Evolutionary conservation across 2,113 vertebrate species (phyloP), one percentile per base, ranked within the genome.

Genomic region (Vulpes lagopus): DNA sequence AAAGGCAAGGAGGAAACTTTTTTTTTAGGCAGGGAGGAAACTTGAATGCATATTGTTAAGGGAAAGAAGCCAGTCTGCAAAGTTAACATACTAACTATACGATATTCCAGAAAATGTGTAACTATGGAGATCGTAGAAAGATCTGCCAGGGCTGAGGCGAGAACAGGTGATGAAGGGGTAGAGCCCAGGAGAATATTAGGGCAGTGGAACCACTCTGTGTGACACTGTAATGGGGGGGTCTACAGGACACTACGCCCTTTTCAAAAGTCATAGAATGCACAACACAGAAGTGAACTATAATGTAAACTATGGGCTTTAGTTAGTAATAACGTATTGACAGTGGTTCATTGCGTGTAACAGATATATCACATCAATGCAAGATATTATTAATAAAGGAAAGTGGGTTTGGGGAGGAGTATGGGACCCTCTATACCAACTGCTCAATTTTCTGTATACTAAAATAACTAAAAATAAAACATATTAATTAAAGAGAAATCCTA

Each of bases 401-500:
- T 59, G 65, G 53, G 27, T 6, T 30, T 9, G 20, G 16, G 30
- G n/a, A 15, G 3, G 2, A 60, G 49, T 8, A 35, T 3, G 49
- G 38, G 73, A 15, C 32, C 53, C 51, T 91, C 25, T 69, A 78
- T 11, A 32, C 83, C 55, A 74, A 20, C 27, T 83, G 57, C 38
- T 84, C 32, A 32, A 57, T 57, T 67, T 74, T 76, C 78, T 88
- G 15, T 76, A 43, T 86, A 86, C 10, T 59, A 88, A 93, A 93
- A 64, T 32, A 35, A 32, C 49, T 43, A 27, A 86, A 96, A 65
- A 60, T 22, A 71, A 95, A 78, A 74, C 73, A n/a, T 89, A 69
- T 17, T 91, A 30, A 59, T 65, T 96, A 89, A 81, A 83, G 89
- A 83, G 69, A 85, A 94, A 92, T n/a, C 5, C 32, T 85, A 78